Percentiles rank a stretch among this genome's conserved stretches.
Conservation (phyloP, 2,113 vertebrate species). For the Sclerurus mexicanus region DNA sequence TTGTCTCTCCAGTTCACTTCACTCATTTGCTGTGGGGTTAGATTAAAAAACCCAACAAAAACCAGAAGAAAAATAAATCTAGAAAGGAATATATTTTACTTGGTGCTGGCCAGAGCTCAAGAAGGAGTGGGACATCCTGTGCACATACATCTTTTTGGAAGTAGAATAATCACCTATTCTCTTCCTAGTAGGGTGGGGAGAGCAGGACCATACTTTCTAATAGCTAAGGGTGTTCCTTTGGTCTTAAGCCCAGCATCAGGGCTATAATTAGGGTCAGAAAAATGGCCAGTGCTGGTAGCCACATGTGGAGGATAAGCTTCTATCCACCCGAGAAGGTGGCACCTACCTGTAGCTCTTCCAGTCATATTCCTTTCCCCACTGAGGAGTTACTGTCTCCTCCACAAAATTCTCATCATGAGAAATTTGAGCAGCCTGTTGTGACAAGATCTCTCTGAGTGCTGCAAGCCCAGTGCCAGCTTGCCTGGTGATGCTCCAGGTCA, state of each 20-base stretch:
- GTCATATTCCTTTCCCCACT: neutral
- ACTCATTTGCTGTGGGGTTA: neutral
- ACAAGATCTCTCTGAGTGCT: neutral
- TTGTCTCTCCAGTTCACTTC: conserved; percentile 13
- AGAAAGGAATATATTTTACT: neutral
- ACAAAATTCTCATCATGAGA: neutral
- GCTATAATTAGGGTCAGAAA: neutral
- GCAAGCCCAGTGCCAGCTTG: accelerated
- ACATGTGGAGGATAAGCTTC: neutral
- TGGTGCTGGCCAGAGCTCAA: neutral
- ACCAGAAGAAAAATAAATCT: neutral
- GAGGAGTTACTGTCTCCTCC: neutral
- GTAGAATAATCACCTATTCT: neutral
- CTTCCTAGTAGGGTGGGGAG: neutral
- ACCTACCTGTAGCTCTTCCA: neutral
- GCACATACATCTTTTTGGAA: neutral
- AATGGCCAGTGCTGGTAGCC: neutral
- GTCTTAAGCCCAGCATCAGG: neutral
- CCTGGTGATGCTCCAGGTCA: accelerated
- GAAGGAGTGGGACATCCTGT: neutral
- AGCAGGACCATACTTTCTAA: neutral
- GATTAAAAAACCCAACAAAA: neutral
- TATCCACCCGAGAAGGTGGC: neutral
- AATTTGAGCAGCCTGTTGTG: neutral
- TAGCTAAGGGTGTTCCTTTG: neutral